These are phyloP conservation scores for Torymus texanus DNA, from an alignment of 2,888 invertebrate genomes.

Conservation along the genomic window DNA sequence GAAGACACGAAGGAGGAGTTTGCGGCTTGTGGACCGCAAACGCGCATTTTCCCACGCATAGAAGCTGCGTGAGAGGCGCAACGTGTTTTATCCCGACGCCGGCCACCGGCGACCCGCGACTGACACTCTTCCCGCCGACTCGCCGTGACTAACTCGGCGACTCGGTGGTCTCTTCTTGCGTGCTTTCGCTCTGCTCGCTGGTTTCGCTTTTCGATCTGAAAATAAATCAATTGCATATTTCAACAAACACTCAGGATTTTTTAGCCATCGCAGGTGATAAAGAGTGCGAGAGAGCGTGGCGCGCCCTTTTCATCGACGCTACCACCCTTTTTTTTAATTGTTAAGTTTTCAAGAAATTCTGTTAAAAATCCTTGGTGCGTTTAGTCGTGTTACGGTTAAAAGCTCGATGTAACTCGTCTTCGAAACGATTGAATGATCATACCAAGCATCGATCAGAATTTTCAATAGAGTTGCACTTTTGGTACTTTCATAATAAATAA, in stretches of 20 bases:
- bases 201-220: slow-evolving; percentile 74
- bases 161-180: slow-evolving; percentile 69
- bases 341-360: neutral
- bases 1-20: slow-evolving; percentile 32
- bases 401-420: too few relatives aligned
- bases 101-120: slow-evolving; percentile 4
- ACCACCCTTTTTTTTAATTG: neutral
- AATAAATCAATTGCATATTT: slow-evolving; percentile 68
- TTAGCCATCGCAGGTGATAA: slow-evolving; percentile 3
- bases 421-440: neutral
- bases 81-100: slow-evolving; percentile 38
- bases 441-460: slow-evolving; percentile 35
- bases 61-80: slow-evolving; percentile 26
- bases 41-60: slow-evolving; percentile 11
- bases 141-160: slow-evolving; percentile 63
- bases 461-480: neutral
- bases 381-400: too few relatives aligned
- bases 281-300: neutral
- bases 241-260: slow-evolving; percentile 61
- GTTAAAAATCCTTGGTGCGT: too few relatives aligned
- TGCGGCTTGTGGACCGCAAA: slow-evolving; percentile 30
- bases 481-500: neutral
- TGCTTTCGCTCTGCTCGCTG: slow-evolving; percentile 69
- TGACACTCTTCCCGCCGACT: slow-evolving; percentile 1
- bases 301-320: neutral